Evolutionary conservation across 2,888 invertebrate genomes (phyloP), one percentile per base, ranked within the genome.

Genomic region (Brenthis ino): DNA sequence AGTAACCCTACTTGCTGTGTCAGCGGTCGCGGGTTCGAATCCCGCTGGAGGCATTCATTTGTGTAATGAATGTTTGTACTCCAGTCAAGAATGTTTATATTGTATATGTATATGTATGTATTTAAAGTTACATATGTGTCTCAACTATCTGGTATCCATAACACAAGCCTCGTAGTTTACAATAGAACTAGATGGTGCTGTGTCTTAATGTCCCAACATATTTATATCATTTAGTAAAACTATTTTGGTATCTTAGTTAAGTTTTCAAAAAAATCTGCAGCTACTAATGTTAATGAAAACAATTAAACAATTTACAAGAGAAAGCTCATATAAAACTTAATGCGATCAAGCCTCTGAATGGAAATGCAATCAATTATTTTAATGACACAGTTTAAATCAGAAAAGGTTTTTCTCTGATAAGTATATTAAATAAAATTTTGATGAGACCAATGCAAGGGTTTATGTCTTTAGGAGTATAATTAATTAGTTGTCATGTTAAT

Each of bases 301-400:
- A 60, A 48, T 55, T 3, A 16, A 37, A 55, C 28, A 51, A 51
- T 51, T 55, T 55, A 55, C 55, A 60, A n/a, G 61, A 61, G 48
- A 65, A 61, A 61, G 47, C 57, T 65, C 67, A 64, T 56, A 72
- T 73, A 64, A 57, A 72, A 72, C 65, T 67, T 57, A 67, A 73
- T 56, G 68, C 68, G 61, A 68, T 67, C 68, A 69, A 50, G 65
- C 63, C 60, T 67, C 69, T 51, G 54, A 65, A 72, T 67, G 68
- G 65, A 67, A 70, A 74, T 68, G 71, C 67, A 70, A 70, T 74
- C 69, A 74, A 70, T 70, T 71, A 71, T 69, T 69, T 69, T 70
- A 73, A 73, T 73, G 70, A 65, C 55, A 68, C 61, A 71, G 67
- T 70, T 70, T 58, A 61, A 71, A 68, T 67, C 67, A 50, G 58